These are phyloP conservation scores for Drosophila antonietae DNA, from an alignment of 2,888 invertebrate species.

Conservation along the genomic window DNA sequence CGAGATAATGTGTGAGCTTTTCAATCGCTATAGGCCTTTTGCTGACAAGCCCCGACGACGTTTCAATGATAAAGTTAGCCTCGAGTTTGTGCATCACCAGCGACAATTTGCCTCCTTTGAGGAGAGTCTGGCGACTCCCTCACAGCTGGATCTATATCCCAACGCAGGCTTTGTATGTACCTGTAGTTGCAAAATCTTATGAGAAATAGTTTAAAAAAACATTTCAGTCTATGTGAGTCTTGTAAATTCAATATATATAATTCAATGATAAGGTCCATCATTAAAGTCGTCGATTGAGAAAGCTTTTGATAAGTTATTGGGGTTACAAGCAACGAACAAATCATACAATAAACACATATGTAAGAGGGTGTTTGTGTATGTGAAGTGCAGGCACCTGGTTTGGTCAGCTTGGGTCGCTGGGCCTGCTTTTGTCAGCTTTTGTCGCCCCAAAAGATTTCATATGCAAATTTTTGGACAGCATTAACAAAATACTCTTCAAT, in stretches of 20 bases:
- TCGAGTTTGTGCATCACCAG: slow-evolving; percentile 66
- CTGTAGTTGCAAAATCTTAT: slow-evolving; percentile 49
- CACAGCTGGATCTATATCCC: slow-evolving; percentile 50
- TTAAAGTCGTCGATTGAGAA: slow-evolving; percentile 14
- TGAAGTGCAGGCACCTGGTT: slow-evolving; percentile 55
- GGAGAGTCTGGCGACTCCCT: slow-evolving; percentile 50
- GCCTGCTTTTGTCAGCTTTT: slow-evolving; percentile 46
- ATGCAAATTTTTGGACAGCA: slow-evolving; percentile 44
- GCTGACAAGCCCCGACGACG: slow-evolving; percentile 62
- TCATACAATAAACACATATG: slow-evolving; percentile 1
- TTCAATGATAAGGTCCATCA: slow-evolving; percentile 4
- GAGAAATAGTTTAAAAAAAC: neutral
- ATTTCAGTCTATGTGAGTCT: neutral
- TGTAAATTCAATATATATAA: neutral
- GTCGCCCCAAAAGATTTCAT: slow-evolving; percentile 28
- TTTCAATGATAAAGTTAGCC: slow-evolving; percentile 67
- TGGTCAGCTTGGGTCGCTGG: slow-evolving; percentile 40
- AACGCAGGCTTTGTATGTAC: slow-evolving; percentile 52
- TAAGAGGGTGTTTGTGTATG: slow-evolving; percentile 16
- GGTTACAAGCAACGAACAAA: slow-evolving; percentile 26
- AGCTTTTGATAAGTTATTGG: slow-evolving; percentile 28
- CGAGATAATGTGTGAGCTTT: slow-evolving; percentile 72
- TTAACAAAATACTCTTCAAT: slow-evolving; percentile 25
- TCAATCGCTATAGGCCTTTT: slow-evolving; percentile 66
- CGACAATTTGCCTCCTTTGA: slow-evolving; percentile 67